phyloP scores from a whole-genome alignment of 2,888 invertebrate species.

The Callinectes sapidus region DNA sequence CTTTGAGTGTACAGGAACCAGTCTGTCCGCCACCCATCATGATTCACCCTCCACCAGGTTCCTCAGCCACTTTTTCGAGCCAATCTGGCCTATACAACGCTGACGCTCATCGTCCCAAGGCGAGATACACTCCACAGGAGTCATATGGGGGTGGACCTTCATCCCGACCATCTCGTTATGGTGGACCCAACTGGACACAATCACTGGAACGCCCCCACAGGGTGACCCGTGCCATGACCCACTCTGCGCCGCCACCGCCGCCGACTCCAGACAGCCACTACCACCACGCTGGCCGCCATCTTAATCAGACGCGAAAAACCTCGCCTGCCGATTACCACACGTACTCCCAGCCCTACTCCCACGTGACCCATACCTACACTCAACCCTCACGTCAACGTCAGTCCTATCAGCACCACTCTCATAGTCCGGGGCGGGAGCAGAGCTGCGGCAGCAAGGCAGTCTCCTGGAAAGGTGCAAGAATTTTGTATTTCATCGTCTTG shows the following conservation, averaged over 20 bases:
- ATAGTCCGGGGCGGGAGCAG: slow-evolving; percentile 65
- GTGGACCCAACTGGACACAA: slow-evolving; percentile 62
- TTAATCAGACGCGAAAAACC: slow-evolving; percentile 29
- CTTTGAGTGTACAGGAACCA: slow-evolving; percentile 61
- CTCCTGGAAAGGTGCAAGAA: slow-evolving; percentile 71
- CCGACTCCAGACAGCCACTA: slow-evolving; percentile 24
- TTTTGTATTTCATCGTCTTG: slow-evolving; percentile 47
- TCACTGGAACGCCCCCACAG: slow-evolving; percentile 71
- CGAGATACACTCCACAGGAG: slow-evolving; percentile 69
- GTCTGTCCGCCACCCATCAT: slow-evolving; percentile 58
- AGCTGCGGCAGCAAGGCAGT: slow-evolving; percentile 72
- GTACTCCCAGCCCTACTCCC: slow-evolving; percentile 63
- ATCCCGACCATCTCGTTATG: neutral
- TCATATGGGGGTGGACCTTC: slow-evolving; percentile 54
- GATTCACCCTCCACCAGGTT: slow-evolving; percentile 62
- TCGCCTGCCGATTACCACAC: slow-evolving; percentile 49
- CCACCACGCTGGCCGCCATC: slow-evolving; percentile 51
- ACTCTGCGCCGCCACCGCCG: slow-evolving; percentile 36
- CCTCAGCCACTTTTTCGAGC: slow-evolving; percentile 45
- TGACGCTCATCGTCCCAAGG: slow-evolving; percentile 70
- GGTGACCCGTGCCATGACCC: slow-evolving; percentile 63
- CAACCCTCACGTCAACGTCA: slow-evolving; percentile 43
- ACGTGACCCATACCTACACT: slow-evolving; percentile 46
- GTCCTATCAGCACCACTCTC: slow-evolving; percentile 38
- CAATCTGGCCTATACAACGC: slow-evolving; percentile 62